Percentiles rank a stretch among this genome's conserved stretches.
Evolutionary conservation across 2,888 invertebrate species (phyloP).

Genomic region (Globia sparganii): DNA sequence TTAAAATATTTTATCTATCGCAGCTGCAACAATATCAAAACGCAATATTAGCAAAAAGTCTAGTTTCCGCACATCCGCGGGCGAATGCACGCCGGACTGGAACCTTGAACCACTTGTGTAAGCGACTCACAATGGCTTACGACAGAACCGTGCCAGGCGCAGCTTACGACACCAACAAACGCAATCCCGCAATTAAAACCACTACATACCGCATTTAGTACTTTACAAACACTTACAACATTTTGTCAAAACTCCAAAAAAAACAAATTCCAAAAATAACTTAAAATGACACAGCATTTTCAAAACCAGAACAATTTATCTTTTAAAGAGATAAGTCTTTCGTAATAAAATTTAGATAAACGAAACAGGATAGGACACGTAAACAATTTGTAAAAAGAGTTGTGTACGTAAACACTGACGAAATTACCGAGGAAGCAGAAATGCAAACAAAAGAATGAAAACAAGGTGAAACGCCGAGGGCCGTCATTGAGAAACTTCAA

Average conservation of each 20-base stretch:
- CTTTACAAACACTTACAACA: conserved; percentile 57
- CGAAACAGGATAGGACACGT: conserved; percentile 66
- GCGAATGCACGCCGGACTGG: conserved; percentile 86
- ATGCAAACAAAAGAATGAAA: conserved; percentile 79
- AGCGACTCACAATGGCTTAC: conserved; percentile 88
- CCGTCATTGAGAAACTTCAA: conserved; percentile 67
- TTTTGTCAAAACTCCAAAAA: conserved; percentile 34
- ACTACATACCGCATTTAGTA: conserved; percentile 60
- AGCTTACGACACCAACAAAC: conserved; percentile 82
- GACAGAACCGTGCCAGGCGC: conserved; percentile 86
- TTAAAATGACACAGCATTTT: conserved; percentile 25
- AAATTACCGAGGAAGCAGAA: conserved; percentile 77
- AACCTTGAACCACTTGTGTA: conserved; percentile 90
- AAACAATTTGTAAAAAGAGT: conserved; percentile 65
- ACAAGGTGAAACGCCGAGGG: conserved; percentile 70
- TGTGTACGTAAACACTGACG: conserved; percentile 68
- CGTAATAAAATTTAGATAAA: conserved; percentile 55
- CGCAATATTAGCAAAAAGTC: conserved; percentile 67
- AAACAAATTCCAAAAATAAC: not conserved
- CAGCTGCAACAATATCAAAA: conserved; percentile 51
- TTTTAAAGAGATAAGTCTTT: no score
- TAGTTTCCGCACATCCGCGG: conserved; percentile 88
- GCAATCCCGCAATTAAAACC: conserved; percentile 80
- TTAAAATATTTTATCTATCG: not conserved
- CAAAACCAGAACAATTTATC: conserved; percentile 16